Conservation (phyloP, 2,113 vertebrate species). For the human region DNA sequence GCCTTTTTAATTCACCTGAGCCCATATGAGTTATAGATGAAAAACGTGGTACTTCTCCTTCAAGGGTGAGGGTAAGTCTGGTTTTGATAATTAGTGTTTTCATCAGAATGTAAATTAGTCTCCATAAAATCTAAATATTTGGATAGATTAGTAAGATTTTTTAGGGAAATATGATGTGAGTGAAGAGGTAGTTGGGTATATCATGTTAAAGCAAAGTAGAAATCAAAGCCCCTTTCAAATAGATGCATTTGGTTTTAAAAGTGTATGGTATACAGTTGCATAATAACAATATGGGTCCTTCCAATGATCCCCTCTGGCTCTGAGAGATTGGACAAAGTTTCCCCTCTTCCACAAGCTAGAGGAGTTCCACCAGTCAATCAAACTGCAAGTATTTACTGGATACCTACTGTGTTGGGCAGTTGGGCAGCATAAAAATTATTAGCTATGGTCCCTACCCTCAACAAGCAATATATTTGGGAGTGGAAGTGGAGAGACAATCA, state of each 20-base stretch:
- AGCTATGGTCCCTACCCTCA: conserved; percentile 31
- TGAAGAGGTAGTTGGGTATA: background rate
- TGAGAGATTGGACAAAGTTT: conserved; percentile 22
- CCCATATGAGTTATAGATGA: background rate
- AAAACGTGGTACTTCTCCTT: conserved; percentile 49
- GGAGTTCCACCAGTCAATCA: conserved; percentile 27
- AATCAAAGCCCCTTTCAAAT: conserved; percentile 33
- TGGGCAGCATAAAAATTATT: conserved; percentile 4
- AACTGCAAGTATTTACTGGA: conserved; percentile 38
- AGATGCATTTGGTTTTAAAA: conserved; percentile 30
- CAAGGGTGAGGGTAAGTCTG: background rate
- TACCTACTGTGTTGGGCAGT: background rate
- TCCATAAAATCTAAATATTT: conserved; percentile 46
- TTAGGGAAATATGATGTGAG: background rate
- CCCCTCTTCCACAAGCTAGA: background rate
- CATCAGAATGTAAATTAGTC: background rate
- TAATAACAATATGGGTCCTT: conserved; percentile 15
- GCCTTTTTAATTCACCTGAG: background rate
- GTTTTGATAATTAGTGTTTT: conserved; percentile 59
- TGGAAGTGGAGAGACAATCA: background rate
- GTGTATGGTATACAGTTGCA: background rate
- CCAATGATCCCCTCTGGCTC: conserved; percentile 16
- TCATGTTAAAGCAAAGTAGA: conserved; percentile 35
- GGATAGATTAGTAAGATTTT: conserved; percentile 13
- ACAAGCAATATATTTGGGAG: background rate